Evolutionary conservation across 2,888 invertebrate genomes (phyloP).

Genomic region (Steromphala cineraria): DNA sequence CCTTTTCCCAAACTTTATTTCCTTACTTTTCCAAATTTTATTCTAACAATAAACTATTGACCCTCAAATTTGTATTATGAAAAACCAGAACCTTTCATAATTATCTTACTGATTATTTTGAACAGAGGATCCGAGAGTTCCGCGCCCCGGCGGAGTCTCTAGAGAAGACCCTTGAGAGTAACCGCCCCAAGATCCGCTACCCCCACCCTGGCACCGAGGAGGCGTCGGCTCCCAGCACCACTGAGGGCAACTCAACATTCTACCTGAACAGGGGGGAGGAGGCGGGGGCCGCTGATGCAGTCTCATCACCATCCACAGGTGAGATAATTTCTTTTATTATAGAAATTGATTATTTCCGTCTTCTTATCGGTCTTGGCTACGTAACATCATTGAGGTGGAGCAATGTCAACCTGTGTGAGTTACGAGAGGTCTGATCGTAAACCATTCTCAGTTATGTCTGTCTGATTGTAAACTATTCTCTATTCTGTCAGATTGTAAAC

Average conservation of each 20-base stretch:
- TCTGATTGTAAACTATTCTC: too few relatives aligned
- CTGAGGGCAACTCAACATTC: slow-evolving; percentile 61
- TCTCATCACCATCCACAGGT: slow-evolving; percentile 51
- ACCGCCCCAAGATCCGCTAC: slow-evolving; percentile 37
- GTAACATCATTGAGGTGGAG: too few relatives aligned
- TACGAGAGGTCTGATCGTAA: too few relatives aligned
- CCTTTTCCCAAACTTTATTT: too few relatives aligned
- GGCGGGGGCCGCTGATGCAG: slow-evolving; percentile 29
- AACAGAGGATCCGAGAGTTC: slow-evolving; percentile 71
- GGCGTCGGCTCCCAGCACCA: neutral
- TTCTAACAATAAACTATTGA: too few relatives aligned
- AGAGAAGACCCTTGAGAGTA: slow-evolving; percentile 84
- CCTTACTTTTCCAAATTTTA: neutral
- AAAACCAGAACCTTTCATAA: too few relatives aligned
- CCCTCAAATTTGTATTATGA: neutral
- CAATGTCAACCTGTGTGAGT: too few relatives aligned
- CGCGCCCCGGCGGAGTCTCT: slow-evolving; percentile 85
- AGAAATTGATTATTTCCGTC: too few relatives aligned
- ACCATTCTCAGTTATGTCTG: too few relatives aligned
- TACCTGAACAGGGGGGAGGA: slow-evolving; percentile 38
- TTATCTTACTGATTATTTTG: neutral
- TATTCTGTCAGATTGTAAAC: too few relatives aligned
- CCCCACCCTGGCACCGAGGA: slow-evolving; percentile 26
- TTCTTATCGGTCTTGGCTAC: too few relatives aligned
- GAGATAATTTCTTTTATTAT: too few relatives aligned